A percentile compares a stretch with the other conserved stretches of the same genome.
phyloP scores from a whole-genome alignment of 2,888 invertebrate genomes.

The Unio pictorum region DNA sequence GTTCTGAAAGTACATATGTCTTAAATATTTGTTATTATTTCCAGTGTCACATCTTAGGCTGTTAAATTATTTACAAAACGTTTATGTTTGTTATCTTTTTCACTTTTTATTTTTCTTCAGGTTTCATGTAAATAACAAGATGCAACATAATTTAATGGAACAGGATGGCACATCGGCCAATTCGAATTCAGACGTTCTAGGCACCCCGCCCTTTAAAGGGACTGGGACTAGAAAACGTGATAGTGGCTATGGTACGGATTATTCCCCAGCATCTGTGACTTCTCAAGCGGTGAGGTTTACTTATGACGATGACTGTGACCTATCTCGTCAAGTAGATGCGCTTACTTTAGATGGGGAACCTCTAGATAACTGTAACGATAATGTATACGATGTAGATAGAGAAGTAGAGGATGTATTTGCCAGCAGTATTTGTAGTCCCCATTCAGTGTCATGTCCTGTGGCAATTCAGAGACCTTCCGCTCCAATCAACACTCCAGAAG shows the following conservation, averaged over 20 bases:
- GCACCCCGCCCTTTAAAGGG: slow-evolving; percentile 1
- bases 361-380: no score
- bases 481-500: slow-evolving; percentile 20
- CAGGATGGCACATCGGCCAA: no score
- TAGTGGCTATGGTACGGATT: slow-evolving; percentile 61
- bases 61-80: no score
- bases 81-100: neutral
- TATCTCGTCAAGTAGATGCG: slow-evolving; percentile 5
- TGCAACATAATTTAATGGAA: slow-evolving; percentile 8
- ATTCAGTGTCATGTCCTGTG: slow-evolving; percentile 18
- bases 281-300: slow-evolving; percentile 37
- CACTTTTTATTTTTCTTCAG: slow-evolving; percentile 5
- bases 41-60: no score
- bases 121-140: slow-evolving; percentile 10
- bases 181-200: no score
- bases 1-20: no score
- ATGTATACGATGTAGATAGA: neutral
- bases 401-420: slow-evolving; percentile 27
- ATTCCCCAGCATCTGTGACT: slow-evolving; percentile 48
- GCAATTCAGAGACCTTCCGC: slow-evolving; percentile 23
- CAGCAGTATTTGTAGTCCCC: slow-evolving; percentile 1
- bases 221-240: slow-evolving; percentile 41
- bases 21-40: no score
- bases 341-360: no score
- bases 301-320: slow-evolving; percentile 35